A percentile compares a stretch with the other conserved stretches of the same genome.
Conservation (phyloP, 1,140 invertebrate species). For the Hyles euphorbiae region DNA sequence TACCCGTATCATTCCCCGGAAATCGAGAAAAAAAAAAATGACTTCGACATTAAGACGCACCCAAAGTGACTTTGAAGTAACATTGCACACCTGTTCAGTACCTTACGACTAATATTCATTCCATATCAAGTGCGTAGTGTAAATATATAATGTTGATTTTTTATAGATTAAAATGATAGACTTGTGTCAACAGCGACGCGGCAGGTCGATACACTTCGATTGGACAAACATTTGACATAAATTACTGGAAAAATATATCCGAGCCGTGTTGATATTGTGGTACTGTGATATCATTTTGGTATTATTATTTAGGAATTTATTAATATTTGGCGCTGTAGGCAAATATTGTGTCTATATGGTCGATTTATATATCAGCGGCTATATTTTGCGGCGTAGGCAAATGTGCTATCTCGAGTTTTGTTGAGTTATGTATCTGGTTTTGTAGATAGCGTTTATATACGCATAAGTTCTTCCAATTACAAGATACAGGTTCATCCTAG, state of each 20-base stretch:
- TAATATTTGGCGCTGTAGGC: no score
- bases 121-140: slow-evolving; percentile 58
- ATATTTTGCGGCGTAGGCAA: no score
- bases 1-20: background rate
- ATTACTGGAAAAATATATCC: slow-evolving; percentile 15
- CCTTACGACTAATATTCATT: slow-evolving; percentile 43
- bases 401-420: no score
- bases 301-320: no score
- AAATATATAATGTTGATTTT: slow-evolving; percentile 63
- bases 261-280: background rate
- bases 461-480: no score
- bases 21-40: no score
- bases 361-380: no score
- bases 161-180: slow-evolving; percentile 54
- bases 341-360: no score
- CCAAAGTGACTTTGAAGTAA: slow-evolving; percentile 20
- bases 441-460: no score
- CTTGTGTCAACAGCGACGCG: slow-evolving; percentile 32
- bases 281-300: background rate
- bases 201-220: slow-evolving; percentile 39
- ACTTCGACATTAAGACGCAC: no score
- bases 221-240: slow-evolving; percentile 35
- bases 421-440: no score
- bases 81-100: slow-evolving; percentile 52
- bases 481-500: no score